Base-by-base conservation (phyloP, 2,113 vertebrate species). In the Apodemus speciosus region DNA sequence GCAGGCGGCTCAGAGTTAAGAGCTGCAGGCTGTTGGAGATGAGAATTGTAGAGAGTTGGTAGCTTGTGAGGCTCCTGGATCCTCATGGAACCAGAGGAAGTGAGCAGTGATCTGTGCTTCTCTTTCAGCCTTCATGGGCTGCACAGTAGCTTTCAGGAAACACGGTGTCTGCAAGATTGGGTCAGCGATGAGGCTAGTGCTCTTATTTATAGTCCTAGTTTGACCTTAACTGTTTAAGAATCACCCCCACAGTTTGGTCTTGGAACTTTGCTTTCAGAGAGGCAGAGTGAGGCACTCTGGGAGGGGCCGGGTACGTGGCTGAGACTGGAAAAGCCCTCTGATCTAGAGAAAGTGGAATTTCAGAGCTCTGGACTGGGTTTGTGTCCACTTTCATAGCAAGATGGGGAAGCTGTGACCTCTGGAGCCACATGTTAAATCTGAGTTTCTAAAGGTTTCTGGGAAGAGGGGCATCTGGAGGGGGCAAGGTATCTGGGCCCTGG, bases 391-490 rank as follows among this genome's bases (percentile, higher is more conserved):
- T 56, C 71, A 51, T 43, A 75, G 66, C 84, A 71, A 53, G 38
- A 49, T 38, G 6, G 75, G 71, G 73, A 72, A 51, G 62, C 49
- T 30, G 0, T 46, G 76, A 66, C 32, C 43, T 79, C 25, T 46
- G 16, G 60, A 96, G 3, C 46, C 15, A 53, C 21, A 30, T n/a
- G 15, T 85, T 91, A 87, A 91, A 43, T 14, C 49, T 38, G 32
- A 75, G 46, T 95, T 86, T 75, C 32, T 86, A 25, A 86, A 68
- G 32, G 25, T 90, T 43, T 95, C 84, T 85, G 40, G 77, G 43
- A 68, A 60, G 27, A 23, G n/a, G 15, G 2, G 20, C 5, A 4
- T 51, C 62, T 69, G 30, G 60, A 40, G 75, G 5, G 56, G 30
- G 2, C 5, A 13, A 62, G 88, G 60, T 23, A 46, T 40, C 11